These are phyloP conservation scores for Luperina nickerlii DNA, from an alignment of 2,888 invertebrate species.

Conservation along the genomic window DNA sequence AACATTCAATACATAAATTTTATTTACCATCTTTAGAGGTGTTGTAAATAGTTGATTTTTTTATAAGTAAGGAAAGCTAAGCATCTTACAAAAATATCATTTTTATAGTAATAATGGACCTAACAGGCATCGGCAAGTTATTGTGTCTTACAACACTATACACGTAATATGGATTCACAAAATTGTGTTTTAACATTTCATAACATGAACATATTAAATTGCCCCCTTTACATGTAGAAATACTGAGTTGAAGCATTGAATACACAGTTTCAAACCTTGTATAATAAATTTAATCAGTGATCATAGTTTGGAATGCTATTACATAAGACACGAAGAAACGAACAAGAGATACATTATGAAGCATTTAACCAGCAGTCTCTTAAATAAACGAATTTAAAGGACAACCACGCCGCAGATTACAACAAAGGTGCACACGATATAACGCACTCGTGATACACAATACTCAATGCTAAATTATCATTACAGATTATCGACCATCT, in stretches of 20 bases:
- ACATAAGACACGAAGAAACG: slow-evolving; percentile 68
- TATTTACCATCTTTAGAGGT: slow-evolving; percentile 85
- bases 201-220: slow-evolving; percentile 57
- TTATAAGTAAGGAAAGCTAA: slow-evolving; percentile 89
- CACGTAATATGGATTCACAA: slow-evolving; percentile 66
- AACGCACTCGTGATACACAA: slow-evolving; percentile 44
- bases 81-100: slow-evolving; percentile 89
- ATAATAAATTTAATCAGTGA: slow-evolving; percentile 44
- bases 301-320: slow-evolving; percentile 77
- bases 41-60: slow-evolving; percentile 89
- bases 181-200: slow-evolving; percentile 58
- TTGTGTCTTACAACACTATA: slow-evolving; percentile 71
- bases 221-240: slow-evolving; percentile 41
- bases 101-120: slow-evolving; percentile 83
- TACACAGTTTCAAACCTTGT: slow-evolving; percentile 49
- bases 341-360: slow-evolving; percentile 67
- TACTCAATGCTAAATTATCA: slow-evolving; percentile 29
- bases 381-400: slow-evolving; percentile 51
- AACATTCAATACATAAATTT: slow-evolving; percentile 84
- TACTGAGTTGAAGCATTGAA: slow-evolving; percentile 44
- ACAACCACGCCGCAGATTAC: slow-evolving; percentile 58
- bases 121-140: slow-evolving; percentile 82
- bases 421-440: slow-evolving; percentile 42
- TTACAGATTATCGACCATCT: slow-evolving; percentile 41
- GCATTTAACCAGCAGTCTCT: slow-evolving; percentile 67